Evolutionary conservation across 2,888 invertebrate genomes (phyloP).

Genomic region (Metacarcinus magister): DNA sequence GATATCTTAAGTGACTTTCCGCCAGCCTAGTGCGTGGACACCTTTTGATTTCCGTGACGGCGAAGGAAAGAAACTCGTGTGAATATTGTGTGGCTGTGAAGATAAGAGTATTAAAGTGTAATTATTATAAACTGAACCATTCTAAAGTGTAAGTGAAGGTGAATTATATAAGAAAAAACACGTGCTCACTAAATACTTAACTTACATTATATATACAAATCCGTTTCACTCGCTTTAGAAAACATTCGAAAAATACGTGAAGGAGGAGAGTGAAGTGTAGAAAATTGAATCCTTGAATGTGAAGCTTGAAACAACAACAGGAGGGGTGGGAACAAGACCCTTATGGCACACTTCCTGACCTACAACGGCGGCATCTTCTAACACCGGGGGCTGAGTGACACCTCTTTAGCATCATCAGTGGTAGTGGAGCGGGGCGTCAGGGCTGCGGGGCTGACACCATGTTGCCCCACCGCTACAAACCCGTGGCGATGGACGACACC

Average conservation of each 20-base stretch:
- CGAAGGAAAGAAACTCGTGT: not conserved
- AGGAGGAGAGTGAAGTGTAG: not conserved
- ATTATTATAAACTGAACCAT: not conserved
- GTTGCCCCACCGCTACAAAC: constrained; percentile 34
- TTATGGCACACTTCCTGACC: constrained; percentile 10
- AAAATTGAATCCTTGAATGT: not conserved
- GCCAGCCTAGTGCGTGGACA: not conserved
- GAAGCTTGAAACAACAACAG: not conserved
- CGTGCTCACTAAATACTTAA: too few relatives aligned
- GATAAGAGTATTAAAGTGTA: not conserved
- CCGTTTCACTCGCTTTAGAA: not conserved
- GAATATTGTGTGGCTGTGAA: not conserved
- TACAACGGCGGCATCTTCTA: not conserved
- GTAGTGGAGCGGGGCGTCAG: not conserved
- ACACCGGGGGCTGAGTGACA: not conserved
- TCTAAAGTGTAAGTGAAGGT: not conserved
- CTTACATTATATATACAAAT: not conserved
- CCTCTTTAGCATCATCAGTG: not conserved
- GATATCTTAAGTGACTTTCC: not conserved
- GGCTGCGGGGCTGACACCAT: not conserved
- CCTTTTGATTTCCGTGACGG: not conserved
- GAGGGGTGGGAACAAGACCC: not conserved
- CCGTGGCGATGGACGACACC: not conserved
- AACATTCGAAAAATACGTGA: not conserved
- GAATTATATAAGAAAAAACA: not conserved